These are phyloP conservation scores for Ophioderma brevispina DNA, from an alignment of 35 echinoderm and acorn worm species.

Conservation along the genomic window DNA sequence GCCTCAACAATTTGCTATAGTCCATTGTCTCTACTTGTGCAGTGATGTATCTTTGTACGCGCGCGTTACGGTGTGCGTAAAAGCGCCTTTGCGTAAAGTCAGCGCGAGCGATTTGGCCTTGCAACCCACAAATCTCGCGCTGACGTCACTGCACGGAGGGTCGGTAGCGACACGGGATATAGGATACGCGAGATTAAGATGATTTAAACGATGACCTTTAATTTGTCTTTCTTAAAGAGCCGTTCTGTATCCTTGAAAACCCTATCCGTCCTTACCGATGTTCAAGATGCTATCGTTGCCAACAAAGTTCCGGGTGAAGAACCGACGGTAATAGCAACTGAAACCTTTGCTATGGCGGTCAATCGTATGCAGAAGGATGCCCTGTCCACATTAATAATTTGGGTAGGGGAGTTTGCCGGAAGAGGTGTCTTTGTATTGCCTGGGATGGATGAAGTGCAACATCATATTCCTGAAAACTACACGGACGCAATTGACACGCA, in stretches of 20 bases:
- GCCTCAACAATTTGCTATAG: too few relatives aligned
- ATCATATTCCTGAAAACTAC: conserved; percentile 3
- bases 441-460: neutral
- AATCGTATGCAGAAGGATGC: conserved; percentile 26
- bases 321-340: conserved; percentile 44
- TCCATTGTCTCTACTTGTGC: too few relatives aligned
- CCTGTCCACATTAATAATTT: neutral
- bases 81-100: too few relatives aligned
- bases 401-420: neutral
- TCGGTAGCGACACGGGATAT: too few relatives aligned
- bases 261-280: conserved; percentile 37
- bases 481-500: conserved; percentile 45
- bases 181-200: too few relatives aligned
- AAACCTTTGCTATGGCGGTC: conserved; percentile 35
- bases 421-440: conserved; percentile 33
- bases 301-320: conserved; percentile 80
- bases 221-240: too few relatives aligned
- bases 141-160: too few relatives aligned
- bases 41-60: too few relatives aligned
- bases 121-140: too few relatives aligned
- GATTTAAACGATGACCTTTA: too few relatives aligned
- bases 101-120: too few relatives aligned
- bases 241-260: conserved; percentile 24
- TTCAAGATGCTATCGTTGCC: conserved; percentile 68
- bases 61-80: too few relatives aligned